Evolutionary conservation across 1,140 invertebrate genomes (phyloP), one percentile per base, ranked within the genome.

Genomic region (Eurosta solidaginis): DNA sequence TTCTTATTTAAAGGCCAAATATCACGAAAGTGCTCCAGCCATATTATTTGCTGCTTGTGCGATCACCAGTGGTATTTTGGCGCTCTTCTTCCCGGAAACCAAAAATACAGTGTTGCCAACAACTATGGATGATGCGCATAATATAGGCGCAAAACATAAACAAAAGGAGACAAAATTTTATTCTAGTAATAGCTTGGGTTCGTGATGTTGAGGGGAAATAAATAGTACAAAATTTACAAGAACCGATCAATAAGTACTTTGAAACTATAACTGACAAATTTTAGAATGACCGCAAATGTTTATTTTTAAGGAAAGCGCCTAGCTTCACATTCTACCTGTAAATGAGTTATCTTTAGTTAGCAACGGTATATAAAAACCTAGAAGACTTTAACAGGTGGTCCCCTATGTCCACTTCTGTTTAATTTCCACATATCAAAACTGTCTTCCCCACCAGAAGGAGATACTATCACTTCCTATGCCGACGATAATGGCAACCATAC

Each of bases 11-110:
- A 29, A 87, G 85, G 80, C 84, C 20, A 82, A 85, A 36, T 85
- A 82, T 76, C 83, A 85, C n/a, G 50, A 88, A 1, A 90, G 90
- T 82, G 88, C 94, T 29, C 93, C 93, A 1, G 89, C 94, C 14
- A 89, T 94, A 7, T 86, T 94, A 33, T 95, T 94, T 86, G 93
- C 92, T 0, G 83, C 88, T 20, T 91, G 93, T 82, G 91, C 92
- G 5, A 82, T 94, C 7, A 82, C 91, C 3, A 91, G 92, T 2
- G 92, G 90, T n/a, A 84, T 88, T 14, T 81, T 93, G 14, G 89
- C 90, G 77, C 82, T 93, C 29, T 88, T 89, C 47, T 90, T 94
- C 25, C 93, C 93, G 0, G 93, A 94, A 89, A 94, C 93, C 0
- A 85, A 91, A 3, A 88, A 90, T 81, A 89, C 89, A 78, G 87